Conservation (phyloP, 2,113 vertebrate genomes). For the Nymphicus hollandicus region DNA sequence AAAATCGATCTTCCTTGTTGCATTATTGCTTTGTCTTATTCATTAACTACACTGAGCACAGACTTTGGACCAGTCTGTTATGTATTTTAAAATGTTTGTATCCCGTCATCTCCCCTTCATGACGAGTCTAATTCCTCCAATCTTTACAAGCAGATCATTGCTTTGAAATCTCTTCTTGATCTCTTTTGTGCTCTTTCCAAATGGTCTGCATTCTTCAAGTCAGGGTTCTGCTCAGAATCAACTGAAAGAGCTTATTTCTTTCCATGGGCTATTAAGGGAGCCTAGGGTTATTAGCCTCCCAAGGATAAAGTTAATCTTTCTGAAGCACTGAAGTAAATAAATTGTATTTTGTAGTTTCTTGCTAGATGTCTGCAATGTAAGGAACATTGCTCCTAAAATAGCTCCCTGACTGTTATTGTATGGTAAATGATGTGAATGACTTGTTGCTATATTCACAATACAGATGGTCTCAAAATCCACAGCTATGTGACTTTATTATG, state of each 20-base stretch:
- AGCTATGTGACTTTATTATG: constrained; percentile 5
- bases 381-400: constrained; percentile 58
- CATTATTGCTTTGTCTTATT: background rate
- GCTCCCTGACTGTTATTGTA: constrained; percentile 45
- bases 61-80: background rate
- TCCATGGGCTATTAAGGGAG: constrained; percentile 27
- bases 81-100: background rate
- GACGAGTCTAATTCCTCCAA: background rate
- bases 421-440: constrained; percentile 50
- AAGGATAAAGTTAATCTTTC: constrained; percentile 61
- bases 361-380: constrained; percentile 38
- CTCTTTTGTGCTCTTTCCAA: background rate
- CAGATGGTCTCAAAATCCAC: constrained; percentile 37
- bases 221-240: background rate
- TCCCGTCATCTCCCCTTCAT: background rate
- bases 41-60: background rate
- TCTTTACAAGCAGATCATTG: background rate
- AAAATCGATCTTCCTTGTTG: background rate
- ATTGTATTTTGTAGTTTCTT: constrained; percentile 48
- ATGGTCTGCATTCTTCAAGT: background rate
- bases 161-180: background rate
- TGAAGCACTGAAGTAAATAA: constrained; percentile 57
- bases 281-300: constrained; percentile 49
- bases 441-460: constrained; percentile 44
- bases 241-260: constrained; percentile 26